phyloP scores from a whole-genome alignment of 1,140 invertebrate genomes.

The Papilio dardanus region DNA sequence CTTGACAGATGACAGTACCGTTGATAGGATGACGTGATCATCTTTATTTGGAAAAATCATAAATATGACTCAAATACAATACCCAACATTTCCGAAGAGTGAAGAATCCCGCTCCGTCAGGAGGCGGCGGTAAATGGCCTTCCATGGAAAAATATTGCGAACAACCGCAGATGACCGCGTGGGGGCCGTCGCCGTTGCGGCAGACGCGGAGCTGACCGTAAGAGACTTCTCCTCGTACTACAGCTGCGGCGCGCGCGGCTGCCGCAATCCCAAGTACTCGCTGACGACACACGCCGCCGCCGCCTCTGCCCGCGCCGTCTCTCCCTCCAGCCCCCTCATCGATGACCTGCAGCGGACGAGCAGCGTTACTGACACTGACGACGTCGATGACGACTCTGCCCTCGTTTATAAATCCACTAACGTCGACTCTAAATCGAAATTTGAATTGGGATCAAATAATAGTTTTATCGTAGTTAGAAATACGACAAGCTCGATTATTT shows the following conservation, averaged over 20 bases:
- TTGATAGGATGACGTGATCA: not conserved
- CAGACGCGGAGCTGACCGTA: not conserved
- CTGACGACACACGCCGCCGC: constrained; percentile 46
- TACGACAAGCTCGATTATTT: not conserved
- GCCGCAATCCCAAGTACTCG: constrained; percentile 42
- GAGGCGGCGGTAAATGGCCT: not conserved
- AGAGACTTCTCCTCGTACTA: constrained; percentile 52
- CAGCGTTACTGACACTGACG: not conserved
- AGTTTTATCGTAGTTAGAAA: not conserved
- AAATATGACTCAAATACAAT: constrained; percentile 10
- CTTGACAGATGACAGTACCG: not conserved
- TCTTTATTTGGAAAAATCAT: not conserved
- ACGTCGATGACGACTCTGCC: not conserved
- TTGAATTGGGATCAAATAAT: not conserved
- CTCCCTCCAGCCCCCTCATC: not conserved
- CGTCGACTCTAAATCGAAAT: not conserved
- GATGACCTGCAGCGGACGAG: not conserved
- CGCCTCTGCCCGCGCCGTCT: not conserved
- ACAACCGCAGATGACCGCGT: constrained; percentile 32
- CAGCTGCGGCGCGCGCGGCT: constrained; percentile 27
- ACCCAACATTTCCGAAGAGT: not conserved
- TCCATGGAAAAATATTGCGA: constrained; percentile 38
- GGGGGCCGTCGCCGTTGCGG: not conserved
- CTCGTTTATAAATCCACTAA: not conserved
- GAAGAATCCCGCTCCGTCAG: not conserved